Conservation (phyloP, 2,797 vertebrate genomes). For the Lepus oiostolus region DNA sequence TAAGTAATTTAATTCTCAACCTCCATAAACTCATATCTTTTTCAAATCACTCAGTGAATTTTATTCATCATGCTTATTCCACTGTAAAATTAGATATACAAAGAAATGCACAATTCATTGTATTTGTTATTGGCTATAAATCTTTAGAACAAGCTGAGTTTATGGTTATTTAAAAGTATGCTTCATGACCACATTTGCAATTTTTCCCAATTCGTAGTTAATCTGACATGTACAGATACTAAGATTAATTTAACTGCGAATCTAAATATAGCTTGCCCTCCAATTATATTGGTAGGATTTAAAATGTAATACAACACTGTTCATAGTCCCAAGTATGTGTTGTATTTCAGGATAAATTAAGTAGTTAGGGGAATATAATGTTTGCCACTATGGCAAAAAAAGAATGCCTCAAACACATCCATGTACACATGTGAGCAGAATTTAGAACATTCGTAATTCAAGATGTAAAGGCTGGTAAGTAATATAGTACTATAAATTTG, state of each 20-base stretch:
- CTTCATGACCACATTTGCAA: conserved; percentile 49
- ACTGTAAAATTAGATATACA: conserved; percentile 80
- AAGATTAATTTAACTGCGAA: conserved; percentile 55
- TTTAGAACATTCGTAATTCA: neutral
- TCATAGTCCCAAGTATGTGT: neutral
- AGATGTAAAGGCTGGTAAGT: neutral
- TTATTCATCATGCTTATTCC: conserved; percentile 76
- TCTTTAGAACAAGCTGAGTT: conserved; percentile 63
- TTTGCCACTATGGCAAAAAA: neutral
- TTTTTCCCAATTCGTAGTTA: conserved; percentile 48
- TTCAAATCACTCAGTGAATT: conserved; percentile 60
- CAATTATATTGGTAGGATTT: neutral
- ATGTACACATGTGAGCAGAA: neutral
- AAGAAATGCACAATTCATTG: conserved; percentile 66
- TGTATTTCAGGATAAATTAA: conserved; percentile 12
- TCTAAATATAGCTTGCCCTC: conserved; percentile 20
- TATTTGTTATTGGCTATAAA: conserved; percentile 73
- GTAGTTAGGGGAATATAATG: neutral
- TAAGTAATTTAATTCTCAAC: conserved; percentile 46
- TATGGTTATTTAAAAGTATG: conserved; percentile 63
- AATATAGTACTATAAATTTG: neutral
- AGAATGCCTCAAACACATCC: neutral
- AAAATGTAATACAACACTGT: neutral
- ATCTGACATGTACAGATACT: conserved; percentile 26
- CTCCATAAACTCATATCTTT: conserved; percentile 60